Conservation (phyloP, 1,140 invertebrate genomes). For the Sarcophaga peregrina region DNA sequence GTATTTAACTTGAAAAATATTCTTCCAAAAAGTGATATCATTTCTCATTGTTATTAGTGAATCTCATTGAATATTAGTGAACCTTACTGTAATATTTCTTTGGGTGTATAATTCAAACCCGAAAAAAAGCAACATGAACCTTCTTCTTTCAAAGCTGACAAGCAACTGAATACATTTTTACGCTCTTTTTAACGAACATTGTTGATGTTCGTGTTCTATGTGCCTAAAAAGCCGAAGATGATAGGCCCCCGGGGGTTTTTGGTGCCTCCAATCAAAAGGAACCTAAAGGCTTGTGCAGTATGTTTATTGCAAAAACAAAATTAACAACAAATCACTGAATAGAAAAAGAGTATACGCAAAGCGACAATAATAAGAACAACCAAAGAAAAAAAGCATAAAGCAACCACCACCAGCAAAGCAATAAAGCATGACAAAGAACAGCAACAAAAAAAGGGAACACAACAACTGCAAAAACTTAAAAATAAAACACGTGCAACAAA, state of each 20-base stretch:
- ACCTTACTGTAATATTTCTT: too few species aligned
- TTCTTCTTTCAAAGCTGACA: too few species aligned
- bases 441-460: neutral
- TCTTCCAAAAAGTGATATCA: too few species aligned
- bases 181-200: too few species aligned
- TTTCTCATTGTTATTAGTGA: too few species aligned
- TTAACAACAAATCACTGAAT: neutral
- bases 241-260: too few species aligned
- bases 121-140: neutral
- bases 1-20: too few species aligned
- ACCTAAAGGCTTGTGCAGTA: neutral
- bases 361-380: neutral
- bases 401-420: conserved; percentile 26
- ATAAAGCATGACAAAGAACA: neutral
- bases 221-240: too few species aligned
- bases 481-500: conserved; percentile 37
- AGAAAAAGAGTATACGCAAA: neutral
- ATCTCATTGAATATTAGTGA: too few species aligned
- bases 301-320: neutral
- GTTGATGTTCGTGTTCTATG: too few species aligned
- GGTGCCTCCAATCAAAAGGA: neutral
- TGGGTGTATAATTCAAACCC: too few species aligned
- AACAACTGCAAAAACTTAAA: neutral
- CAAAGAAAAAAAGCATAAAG: neutral
- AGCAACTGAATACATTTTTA: too few species aligned